phyloP scores from a whole-genome alignment of 2,888 invertebrate species.

The Leptopilina drosophilae region DNA sequence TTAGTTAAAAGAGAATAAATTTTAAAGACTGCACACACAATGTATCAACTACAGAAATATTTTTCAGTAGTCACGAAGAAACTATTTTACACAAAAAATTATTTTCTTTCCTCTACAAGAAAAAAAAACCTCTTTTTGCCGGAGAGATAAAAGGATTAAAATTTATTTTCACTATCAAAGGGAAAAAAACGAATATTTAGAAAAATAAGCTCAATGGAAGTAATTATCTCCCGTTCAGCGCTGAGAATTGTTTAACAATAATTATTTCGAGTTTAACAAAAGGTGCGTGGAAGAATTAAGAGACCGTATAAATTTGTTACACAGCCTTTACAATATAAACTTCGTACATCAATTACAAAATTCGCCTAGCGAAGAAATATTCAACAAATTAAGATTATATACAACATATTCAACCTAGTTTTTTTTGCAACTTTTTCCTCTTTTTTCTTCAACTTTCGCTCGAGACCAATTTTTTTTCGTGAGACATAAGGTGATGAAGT shows the following conservation, averaged over 20 bases:
- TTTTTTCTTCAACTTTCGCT: slow-evolving; percentile 11
- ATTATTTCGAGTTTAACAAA: slow-evolving; percentile 43
- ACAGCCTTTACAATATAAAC: slow-evolving; percentile 64
- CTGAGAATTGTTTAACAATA: slow-evolving; percentile 24
- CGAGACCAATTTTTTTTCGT: slow-evolving; percentile 15
- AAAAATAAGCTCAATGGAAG: slow-evolving; percentile 56
- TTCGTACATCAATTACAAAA: slow-evolving; percentile 55
- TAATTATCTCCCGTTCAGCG: slow-evolving; percentile 39
- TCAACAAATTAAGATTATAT: slow-evolving; percentile 51
- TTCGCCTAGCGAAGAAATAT: slow-evolving; percentile 45
- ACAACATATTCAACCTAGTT: slow-evolving; percentile 50
- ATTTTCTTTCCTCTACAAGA: too few relatives aligned
- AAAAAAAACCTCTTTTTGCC: neutral
- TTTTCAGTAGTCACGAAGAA: slow-evolving; percentile 1
- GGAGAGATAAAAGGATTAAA: neutral
- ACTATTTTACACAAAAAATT: neutral
- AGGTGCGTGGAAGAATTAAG: slow-evolving; percentile 62
- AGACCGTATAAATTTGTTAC: slow-evolving; percentile 63
- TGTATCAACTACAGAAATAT: neutral
- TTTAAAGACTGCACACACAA: slow-evolving; percentile 35
- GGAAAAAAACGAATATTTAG: slow-evolving; percentile 1
- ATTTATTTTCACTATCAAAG: neutral
- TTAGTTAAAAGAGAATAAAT: neutral
- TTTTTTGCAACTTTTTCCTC: slow-evolving; percentile 13
- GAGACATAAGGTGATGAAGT: slow-evolving; percentile 38